A percentile compares a stretch with the other conserved stretches of the same genome.
Evolutionary conservation across 2,113 vertebrate genomes (phyloP).

Genomic region (Colistium nudipinnis): DNA sequence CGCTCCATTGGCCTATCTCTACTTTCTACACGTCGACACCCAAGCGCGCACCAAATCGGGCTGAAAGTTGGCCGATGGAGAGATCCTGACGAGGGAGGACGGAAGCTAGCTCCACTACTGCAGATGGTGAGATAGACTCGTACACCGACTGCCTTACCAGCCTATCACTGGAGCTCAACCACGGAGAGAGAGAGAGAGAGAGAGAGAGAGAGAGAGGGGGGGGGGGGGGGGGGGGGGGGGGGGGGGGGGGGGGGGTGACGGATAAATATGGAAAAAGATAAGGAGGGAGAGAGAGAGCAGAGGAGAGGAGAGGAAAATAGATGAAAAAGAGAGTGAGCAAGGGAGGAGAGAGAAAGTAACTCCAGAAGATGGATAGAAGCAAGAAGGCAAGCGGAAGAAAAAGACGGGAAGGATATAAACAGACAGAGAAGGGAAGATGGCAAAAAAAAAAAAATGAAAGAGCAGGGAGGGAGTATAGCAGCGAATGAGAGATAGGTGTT

Average conservation of each 20-base stretch:
- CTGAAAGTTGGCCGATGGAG: conserved; percentile 68
- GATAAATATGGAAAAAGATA: conserved; percentile 75
- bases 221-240: background rate
- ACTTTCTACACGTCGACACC: conserved; percentile 33
- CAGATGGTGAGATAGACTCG: conserved; percentile 91
- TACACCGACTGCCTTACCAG: conserved; percentile 92
- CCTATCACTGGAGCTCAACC: conserved; percentile 90
- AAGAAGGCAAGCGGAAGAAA: conserved; percentile 22
- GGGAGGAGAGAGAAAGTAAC: conserved; percentile 43
- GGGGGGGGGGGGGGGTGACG: conserved; percentile 23
- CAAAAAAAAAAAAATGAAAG: conserved; percentile 18
- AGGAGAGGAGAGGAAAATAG: conserved; percentile 49
- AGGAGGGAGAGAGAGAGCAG: conserved; percentile 63
- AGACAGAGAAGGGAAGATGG: background rate
- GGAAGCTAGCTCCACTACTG: conserved; percentile 89
- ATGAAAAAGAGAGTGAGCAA: conserved; percentile 28
- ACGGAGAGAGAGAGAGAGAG: conserved; percentile 51
- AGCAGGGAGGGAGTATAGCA: conserved; percentile 11
- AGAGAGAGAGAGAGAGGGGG: conserved; percentile 22
- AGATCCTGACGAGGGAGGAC: conserved; percentile 71
- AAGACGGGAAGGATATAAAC: conserved; percentile 30
- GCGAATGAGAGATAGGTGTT: conserved; percentile 16
- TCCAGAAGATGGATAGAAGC: conserved; percentile 42
- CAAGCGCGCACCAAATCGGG: conserved; percentile 46
- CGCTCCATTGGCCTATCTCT: conserved; percentile 60